Evolutionary conservation across 2,888 invertebrate genomes (phyloP).

Genomic region (Nudaria mundana): DNA sequence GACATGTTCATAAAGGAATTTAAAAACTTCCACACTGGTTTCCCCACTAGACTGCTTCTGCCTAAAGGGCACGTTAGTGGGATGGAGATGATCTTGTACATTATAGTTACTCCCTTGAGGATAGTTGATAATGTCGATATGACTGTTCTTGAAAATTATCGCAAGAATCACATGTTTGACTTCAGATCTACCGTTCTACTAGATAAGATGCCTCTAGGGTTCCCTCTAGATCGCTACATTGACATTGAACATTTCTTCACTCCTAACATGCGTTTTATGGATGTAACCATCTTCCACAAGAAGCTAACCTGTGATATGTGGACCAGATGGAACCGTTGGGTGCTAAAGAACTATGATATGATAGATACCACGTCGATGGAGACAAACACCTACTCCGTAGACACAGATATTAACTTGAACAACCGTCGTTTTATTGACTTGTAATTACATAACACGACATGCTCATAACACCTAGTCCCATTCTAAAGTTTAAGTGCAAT

Average conservation of each 20-base stretch:
- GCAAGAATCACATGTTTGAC: slow-evolving; percentile 64
- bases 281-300: slow-evolving; percentile 84
- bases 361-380: slow-evolving; percentile 46
- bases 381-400: slow-evolving; percentile 47
- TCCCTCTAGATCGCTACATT: slow-evolving; percentile 87
- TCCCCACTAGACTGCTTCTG: slow-evolving; percentile 86
- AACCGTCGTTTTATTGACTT: too few relatives aligned
- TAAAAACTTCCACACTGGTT: slow-evolving; percentile 81
- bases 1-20: slow-evolving; percentile 58
- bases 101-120: slow-evolving; percentile 81
- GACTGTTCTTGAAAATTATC: slow-evolving; percentile 61
- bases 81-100: slow-evolving; percentile 83
- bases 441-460: too few relatives aligned
- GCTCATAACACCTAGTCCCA: too few relatives aligned
- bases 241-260: slow-evolving; percentile 81
- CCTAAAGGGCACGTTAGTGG: slow-evolving; percentile 87
- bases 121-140: slow-evolving; percentile 62
- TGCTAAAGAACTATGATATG: slow-evolving; percentile 59
- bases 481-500: too few relatives aligned
- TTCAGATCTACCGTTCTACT: slow-evolving; percentile 67
- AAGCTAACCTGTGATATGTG: slow-evolving; percentile 70
- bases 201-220: slow-evolving; percentile 85
- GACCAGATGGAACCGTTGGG: slow-evolving; percentile 63
- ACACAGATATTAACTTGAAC: slow-evolving; percentile 53
- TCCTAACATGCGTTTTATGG: slow-evolving; percentile 85